These are phyloP conservation scores for Sturnus vulgaris DNA, from an alignment of 2,113 vertebrate species.

Conservation along the genomic window DNA sequence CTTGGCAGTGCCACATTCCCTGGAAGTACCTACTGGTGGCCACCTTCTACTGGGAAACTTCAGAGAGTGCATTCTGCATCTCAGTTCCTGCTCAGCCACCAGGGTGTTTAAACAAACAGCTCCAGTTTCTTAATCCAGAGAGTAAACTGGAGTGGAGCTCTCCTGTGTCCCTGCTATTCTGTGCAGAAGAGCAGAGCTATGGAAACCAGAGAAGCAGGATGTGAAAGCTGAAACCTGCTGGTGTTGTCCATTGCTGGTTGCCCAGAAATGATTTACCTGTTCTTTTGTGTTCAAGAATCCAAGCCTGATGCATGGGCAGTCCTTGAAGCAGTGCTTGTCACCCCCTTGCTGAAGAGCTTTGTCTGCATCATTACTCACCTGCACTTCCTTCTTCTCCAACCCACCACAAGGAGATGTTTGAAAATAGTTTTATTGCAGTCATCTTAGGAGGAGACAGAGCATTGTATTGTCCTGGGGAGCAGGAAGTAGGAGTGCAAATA, in stretches of 20 bases:
- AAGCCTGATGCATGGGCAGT: not conserved
- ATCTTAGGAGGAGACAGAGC: not conserved
- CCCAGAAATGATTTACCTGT: not conserved
- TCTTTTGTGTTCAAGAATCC: not conserved
- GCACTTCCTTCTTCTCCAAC: not conserved
- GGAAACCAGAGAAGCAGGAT: not conserved
- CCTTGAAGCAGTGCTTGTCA: not conserved
- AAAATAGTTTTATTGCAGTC: not conserved
- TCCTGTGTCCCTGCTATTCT: not conserved
- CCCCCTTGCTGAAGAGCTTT: not conserved
- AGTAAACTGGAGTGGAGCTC: not conserved
- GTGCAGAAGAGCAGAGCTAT: not conserved
- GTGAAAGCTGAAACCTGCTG: not conserved
- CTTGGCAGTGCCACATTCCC: not conserved
- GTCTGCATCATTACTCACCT: not conserved
- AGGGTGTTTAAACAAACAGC: not conserved
- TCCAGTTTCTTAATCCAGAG: not conserved
- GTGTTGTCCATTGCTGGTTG: not conserved
- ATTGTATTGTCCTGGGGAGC: not conserved
- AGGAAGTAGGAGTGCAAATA: not conserved
- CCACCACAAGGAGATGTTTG: not conserved
- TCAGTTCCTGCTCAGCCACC: not conserved
- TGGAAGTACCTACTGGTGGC: not conserved
- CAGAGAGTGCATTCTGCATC: not conserved
- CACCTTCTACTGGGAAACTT: not conserved